Conservation (phyloP, 2,113 vertebrate genomes). For the Monopterus albus region DNA sequence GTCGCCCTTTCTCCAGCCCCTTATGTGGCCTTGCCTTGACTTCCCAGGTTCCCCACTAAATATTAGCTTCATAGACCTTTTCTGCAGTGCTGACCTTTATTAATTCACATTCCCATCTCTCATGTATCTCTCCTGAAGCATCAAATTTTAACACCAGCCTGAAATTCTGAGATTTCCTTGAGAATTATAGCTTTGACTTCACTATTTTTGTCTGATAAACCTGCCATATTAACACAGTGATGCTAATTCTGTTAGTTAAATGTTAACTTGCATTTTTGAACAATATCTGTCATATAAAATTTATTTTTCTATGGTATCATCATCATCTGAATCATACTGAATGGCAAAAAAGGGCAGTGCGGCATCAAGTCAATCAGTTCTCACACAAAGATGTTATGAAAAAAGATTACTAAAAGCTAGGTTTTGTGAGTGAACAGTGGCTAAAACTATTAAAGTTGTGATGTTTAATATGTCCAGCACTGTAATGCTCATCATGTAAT, state of each 20-base stretch:
- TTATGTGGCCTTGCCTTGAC: constrained; percentile 21
- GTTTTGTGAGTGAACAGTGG: background rate
- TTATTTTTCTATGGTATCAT: too few species aligned
- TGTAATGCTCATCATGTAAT: background rate
- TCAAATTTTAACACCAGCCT: too few species aligned
- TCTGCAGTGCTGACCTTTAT: background rate
- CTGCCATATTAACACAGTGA: background rate
- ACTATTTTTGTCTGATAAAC: background rate
- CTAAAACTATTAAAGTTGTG: too few species aligned
- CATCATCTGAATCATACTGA: background rate
- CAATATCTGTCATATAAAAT: too few species aligned
- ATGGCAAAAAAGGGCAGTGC: background rate
- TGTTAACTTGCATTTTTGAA: too few species aligned
- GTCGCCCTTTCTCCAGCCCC: constrained; percentile 24
- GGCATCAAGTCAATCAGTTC: too few species aligned
- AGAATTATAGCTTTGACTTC: background rate
- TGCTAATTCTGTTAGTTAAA: too few species aligned
- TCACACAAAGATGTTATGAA: too few species aligned
- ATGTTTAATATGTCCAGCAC: background rate
- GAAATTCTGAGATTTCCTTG: background rate
- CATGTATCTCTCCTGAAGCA: too few species aligned
- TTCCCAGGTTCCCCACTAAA: background rate
- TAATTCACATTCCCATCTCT: background rate
- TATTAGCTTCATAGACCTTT: background rate
- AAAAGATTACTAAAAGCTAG: too few species aligned